These are phyloP conservation scores for Drosophila melanica DNA, from an alignment of 1,140 invertebrate species.

Conservation along the genomic window DNA sequence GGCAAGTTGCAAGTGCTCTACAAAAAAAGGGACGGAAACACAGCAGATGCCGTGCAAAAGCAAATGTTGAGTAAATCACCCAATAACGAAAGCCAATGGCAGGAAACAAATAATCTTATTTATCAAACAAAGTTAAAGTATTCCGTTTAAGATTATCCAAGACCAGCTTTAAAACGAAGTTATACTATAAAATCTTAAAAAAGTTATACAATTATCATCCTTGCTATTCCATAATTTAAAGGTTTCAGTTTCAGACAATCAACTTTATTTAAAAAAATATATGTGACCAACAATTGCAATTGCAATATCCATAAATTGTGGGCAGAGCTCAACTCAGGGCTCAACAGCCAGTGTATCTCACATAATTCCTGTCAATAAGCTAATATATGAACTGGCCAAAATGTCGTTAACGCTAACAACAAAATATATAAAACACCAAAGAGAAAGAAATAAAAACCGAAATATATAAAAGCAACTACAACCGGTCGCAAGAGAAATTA, in stretches of 20 bases:
- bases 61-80: conserved; percentile 26
- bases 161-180: too few relatives aligned
- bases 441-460: conserved; percentile 9
- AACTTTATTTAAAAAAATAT: conserved; percentile 28
- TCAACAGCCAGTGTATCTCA: conserved; percentile 20
- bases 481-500: conserved; percentile 36
- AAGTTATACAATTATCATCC: too few relatives aligned
- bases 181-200: too few relatives aligned
- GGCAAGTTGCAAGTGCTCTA: background rate
- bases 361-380: conserved; percentile 64
- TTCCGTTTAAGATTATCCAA: too few relatives aligned
- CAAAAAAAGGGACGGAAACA: background rate
- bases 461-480: conserved; percentile 7
- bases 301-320: conserved; percentile 37
- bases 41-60: conserved; percentile 31
- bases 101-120: too few relatives aligned
- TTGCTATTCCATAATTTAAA: background rate
- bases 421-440: background rate
- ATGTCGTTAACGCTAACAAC: conserved; percentile 32
- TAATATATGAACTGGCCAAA: conserved; percentile 49
- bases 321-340: conserved; percentile 1
- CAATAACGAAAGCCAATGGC: conserved; percentile 12
- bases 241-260: background rate
- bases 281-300: conserved; percentile 18
- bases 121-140: too few relatives aligned